These are phyloP conservation scores for Eclectus roratus DNA, from an alignment of 2,113 vertebrate genomes.

Conservation along the genomic window DNA sequence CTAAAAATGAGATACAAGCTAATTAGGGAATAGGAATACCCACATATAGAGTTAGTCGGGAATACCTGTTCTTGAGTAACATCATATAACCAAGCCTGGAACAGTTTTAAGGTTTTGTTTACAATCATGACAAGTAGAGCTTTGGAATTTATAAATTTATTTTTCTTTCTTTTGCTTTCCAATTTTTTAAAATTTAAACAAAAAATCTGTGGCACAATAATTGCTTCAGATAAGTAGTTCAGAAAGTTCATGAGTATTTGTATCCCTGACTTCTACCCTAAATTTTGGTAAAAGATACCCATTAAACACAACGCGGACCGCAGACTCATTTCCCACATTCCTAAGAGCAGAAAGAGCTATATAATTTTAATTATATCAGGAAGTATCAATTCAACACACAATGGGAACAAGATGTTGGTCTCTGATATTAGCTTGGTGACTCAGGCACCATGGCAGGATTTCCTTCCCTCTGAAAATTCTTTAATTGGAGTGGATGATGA, in stretches of 20 bases:
- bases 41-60: background rate
- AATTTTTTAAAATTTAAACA: background rate
- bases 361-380: background rate
- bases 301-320: background rate
- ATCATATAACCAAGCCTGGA: background rate
- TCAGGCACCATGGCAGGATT: slow-evolving; percentile 31
- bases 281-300: background rate
- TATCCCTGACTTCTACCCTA: background rate
- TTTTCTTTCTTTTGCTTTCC: background rate
- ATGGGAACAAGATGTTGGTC: background rate
- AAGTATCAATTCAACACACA: background rate
- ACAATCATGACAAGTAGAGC: background rate
- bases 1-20: background rate
- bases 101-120: background rate
- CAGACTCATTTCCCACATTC: background rate
- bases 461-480: slow-evolving; percentile 25
- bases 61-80: background rate
- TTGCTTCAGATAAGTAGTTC: background rate
- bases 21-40: background rate
- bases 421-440: background rate
- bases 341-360: background rate
- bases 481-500: background rate
- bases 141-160: background rate
- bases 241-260: background rate
- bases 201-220: background rate